Evolutionary conservation across 2,113 vertebrate species (phyloP).

Genomic region (Solea senegalensis): DNA sequence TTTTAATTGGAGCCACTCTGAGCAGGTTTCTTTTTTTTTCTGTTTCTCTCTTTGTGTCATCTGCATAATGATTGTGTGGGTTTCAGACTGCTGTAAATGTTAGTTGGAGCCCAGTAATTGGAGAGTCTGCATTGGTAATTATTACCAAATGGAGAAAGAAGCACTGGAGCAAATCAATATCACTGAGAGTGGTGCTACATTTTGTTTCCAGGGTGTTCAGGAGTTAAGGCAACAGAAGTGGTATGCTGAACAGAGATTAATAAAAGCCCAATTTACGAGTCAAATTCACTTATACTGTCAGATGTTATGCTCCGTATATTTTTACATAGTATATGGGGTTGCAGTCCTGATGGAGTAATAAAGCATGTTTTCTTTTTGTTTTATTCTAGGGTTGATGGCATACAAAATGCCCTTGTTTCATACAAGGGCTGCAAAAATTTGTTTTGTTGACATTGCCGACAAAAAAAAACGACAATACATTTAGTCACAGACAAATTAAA

Average conservation of each 20-base stretch:
- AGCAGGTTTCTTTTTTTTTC: conserved; percentile 64
- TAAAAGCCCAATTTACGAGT: conserved; percentile 39
- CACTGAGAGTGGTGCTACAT: conserved; percentile 48
- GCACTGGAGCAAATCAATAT: conserved; percentile 77
- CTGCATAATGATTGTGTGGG: conserved; percentile 79
- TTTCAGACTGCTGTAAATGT: conserved; percentile 73
- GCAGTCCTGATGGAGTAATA: conserved; percentile 2
- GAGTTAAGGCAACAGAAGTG: conserved; percentile 59
- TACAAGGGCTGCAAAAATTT: too few species aligned
- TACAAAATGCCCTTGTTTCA: too few species aligned
- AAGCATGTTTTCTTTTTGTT: conserved; percentile 8
- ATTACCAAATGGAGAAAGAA: conserved; percentile 81
- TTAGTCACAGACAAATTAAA: too few species aligned
- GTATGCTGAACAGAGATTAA: conserved; percentile 51
- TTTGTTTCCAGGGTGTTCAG: conserved; percentile 63
- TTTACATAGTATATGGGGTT: conserved; percentile 11
- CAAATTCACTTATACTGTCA: conserved; percentile 52
- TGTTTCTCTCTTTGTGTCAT: conserved; percentile 60
- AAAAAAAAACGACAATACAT: too few species aligned
- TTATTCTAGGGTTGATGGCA: conserved; percentile 17
- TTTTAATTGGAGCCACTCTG: conserved; percentile 81
- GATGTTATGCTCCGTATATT: conserved; percentile 16
- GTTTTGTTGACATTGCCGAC: too few species aligned
- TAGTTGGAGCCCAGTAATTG: conserved; percentile 77
- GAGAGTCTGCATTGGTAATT: conserved; percentile 79